Conservation (phyloP, 2,888 invertebrate species). For the Rhyacophila evoluta region DNA sequence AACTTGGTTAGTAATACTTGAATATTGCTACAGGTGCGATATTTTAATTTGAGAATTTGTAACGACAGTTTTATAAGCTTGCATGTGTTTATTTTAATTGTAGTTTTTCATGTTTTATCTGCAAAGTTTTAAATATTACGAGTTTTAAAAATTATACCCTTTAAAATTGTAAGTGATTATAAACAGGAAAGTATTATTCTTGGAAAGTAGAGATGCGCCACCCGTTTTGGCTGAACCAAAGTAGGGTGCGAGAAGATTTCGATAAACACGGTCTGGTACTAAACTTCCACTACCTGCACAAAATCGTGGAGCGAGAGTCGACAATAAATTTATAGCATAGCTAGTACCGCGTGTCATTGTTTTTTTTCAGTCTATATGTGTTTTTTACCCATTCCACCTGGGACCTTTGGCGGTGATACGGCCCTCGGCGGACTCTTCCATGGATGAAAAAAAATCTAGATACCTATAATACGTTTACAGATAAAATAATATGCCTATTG, state of each 20-base stretch:
- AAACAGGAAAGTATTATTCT: background rate
- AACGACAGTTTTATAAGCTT: no score
- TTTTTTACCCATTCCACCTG: conserved; percentile 45
- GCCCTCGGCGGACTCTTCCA: conserved; percentile 43
- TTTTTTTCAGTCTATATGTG: conserved; percentile 45
- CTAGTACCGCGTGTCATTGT: conserved; percentile 51
- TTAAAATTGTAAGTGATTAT: no score
- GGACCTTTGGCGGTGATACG: conserved; percentile 42
- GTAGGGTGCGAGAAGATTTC: conserved; percentile 19
- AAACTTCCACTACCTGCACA: conserved; percentile 34
- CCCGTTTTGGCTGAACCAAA: background rate
- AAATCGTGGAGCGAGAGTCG: conserved; percentile 34
- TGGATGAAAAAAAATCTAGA: conserved; percentile 43
- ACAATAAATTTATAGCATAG: conserved; percentile 52
- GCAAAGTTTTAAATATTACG: no score
- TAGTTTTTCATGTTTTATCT: no score
- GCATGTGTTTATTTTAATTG: no score
- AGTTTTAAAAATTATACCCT: no score
- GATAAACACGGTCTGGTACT: background rate
- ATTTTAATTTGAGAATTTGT: no score
- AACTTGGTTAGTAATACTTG: no score
- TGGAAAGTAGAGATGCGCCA: background rate
- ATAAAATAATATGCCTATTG: conserved; percentile 48
- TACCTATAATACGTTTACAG: conserved; percentile 43
- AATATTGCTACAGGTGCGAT: no score